phyloP scores from a whole-genome alignment of 2,888 invertebrate species.

The Drosophila sordidula region DNA sequence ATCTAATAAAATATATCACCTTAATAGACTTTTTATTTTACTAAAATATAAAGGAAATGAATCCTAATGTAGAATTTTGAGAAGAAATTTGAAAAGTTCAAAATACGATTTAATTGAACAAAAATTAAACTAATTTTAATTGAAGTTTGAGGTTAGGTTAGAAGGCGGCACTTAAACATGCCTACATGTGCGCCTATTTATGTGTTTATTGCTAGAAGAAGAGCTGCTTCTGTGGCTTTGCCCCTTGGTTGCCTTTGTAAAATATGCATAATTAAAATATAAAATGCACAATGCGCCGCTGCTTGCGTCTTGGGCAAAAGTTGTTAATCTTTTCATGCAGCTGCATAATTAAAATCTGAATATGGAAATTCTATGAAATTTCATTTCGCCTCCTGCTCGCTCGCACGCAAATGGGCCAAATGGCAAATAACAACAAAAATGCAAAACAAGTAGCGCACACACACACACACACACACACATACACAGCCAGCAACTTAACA shows the following conservation, averaged over 20 bases:
- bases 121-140: slow-evolving; percentile 6
- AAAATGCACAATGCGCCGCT: slow-evolving; percentile 61
- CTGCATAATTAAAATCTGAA: slow-evolving; percentile 85
- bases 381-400: slow-evolving; percentile 17
- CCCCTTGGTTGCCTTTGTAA: slow-evolving; percentile 50
- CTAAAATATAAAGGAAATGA: too few relatives aligned
- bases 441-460: slow-evolving; percentile 7
- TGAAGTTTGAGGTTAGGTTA: slow-evolving; percentile 24
- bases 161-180: slow-evolving; percentile 16
- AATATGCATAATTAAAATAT: slow-evolving; percentile 76
- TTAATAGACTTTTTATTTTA: too few relatives aligned
- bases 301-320: slow-evolving; percentile 48
- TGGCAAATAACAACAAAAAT: slow-evolving; percentile 34
- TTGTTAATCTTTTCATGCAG: slow-evolving; percentile 85
- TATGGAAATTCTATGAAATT: slow-evolving; percentile 74
- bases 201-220: slow-evolving; percentile 3
- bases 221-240: slow-evolving; percentile 14
- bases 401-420: slow-evolving; percentile 52
- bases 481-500: slow-evolving; percentile 65
- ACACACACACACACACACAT: slow-evolving; percentile 21
- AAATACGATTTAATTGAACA: too few relatives aligned
- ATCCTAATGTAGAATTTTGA: too few relatives aligned
- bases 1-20: too few relatives aligned
- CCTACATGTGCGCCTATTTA: slow-evolving; percentile 2
- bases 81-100: too few relatives aligned